Evolutionary conservation across 1,140 invertebrate species (phyloP), one percentile per base, ranked within the genome.

Genomic region (Mactra quadrangularis): DNA sequence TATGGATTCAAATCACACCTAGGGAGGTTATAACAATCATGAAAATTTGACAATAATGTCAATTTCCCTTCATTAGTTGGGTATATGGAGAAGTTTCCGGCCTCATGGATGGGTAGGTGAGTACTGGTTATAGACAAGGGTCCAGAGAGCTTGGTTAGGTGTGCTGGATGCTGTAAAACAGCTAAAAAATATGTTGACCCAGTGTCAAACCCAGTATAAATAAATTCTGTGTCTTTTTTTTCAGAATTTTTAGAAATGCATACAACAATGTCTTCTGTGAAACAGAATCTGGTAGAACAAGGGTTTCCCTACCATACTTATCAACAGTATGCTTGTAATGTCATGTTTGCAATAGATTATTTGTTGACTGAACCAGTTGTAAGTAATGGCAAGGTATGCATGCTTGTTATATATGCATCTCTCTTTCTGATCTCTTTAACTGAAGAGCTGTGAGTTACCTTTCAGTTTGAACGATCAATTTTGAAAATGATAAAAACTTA

Each of bases 231-330:
- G 9, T 4, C 59, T 60, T 4, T 4, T 53, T 11, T 70, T 79
- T 31, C 55, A 81, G 77, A 81, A 29, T 81, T 81, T 60, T 35
- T 81, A 25, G 77, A 81, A 52, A 81, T 81, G 77, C 77, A 81
- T 13, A 81, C 77, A 3, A 68, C 64, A 1, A 81, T 81, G 66
- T 71, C 66, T 0, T 45, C 35, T 9, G 77, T 81, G n/a, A 81
- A 81, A 38, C 52, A 57, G 25, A 70, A 71, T 17, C 77, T 81
- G 6, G 64, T 81, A 6, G 77, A 81, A 35, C 50, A 71, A 31
- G 77, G 77, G n/a, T 81, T 81, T 64, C 77, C 77, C 3, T 81
- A 57, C 53, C 64, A 81, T 25, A 22, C 3, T 59, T 81, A 81
- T 35, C 77, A 81, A n/a, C 47, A 70, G 64, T 81, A 33, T 60